Evolutionary conservation across 92 coral and sea anemone genomes (phyloP), one percentile per base, ranked within the genome.

Genomic region (Parazoanthus atlanticus): DNA sequence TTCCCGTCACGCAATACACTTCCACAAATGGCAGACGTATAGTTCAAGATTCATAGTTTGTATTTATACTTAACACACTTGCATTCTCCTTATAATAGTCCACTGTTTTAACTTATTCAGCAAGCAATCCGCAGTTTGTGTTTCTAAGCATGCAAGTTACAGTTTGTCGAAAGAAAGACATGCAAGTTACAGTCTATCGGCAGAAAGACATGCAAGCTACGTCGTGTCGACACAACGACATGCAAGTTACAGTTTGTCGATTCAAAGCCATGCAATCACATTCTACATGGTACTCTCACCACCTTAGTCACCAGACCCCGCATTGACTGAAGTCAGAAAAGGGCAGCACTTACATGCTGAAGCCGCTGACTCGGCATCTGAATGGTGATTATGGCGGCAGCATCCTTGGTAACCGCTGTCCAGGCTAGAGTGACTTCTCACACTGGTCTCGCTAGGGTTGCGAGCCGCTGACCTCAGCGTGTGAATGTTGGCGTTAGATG

Each of bases 341-440:
- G 61, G 46, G 66, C 87, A 84, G 87, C 87, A 70, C 87, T 84
- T 84, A 84, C 87, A 70, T 84, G 86, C 86, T 83, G 87, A 69
- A 29, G 40, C 78, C 87, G 74, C 66, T 33, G 87, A 47, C 78
- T 46, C 74, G 64, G 67, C 78, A 70, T 70, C 66, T 40, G 86
- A 83, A 25, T 83, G 86, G 78, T 30, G 73, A 54, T 71, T 70
- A 46, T 43, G 87, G 78, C 79, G 87, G 65, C 76, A 15, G 89
- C 89, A 56, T 86, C 96, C 98, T 91, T 90, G 95, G 89, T 93
- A 95, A 78, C 98, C 98, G 93, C 96, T 94, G 94, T 95, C 98
- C 76, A 91, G 91, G 81, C 98, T 95, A 84, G 95, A 91, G 6
- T 84, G 87, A 70, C 87, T 84, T 49, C 89, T 88, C 91, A 93